phyloP scores from a whole-genome alignment of 2,888 invertebrate species.

The Busseola fusca region DNA sequence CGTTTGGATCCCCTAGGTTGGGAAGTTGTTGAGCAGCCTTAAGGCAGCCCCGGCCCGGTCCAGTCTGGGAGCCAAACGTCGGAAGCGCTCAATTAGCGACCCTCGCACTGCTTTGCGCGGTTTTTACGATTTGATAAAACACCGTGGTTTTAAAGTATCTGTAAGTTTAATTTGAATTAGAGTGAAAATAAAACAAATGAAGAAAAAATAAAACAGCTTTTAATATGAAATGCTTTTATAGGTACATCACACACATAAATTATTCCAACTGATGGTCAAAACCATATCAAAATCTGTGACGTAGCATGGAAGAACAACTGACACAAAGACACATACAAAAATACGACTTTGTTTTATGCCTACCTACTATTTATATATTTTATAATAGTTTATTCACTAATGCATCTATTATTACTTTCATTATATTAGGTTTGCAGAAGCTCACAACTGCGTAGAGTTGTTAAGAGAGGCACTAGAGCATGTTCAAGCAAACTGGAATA shows the following conservation, averaged over 20 bases:
- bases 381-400: slow-evolving; percentile 32
- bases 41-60: too few species aligned
- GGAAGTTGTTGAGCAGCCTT: too few species aligned
- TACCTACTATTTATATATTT: background rate
- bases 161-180: background rate
- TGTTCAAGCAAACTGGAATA: slow-evolving; percentile 95
- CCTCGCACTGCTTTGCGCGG: too few species aligned
- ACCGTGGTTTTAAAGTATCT: slow-evolving; percentile 2
- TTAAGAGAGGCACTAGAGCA: slow-evolving; percentile 93
- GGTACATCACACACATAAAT: background rate
- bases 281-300: background rate
- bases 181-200: too few species aligned
- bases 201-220: too few species aligned
- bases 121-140: background rate
- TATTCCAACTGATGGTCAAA: background rate
- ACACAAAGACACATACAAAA: background rate
- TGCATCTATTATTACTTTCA: slow-evolving; percentile 49
- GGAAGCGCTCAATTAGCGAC: too few species aligned
- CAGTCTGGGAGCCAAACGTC: too few species aligned
- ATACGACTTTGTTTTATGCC: background rate
- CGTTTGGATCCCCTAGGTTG: too few species aligned
- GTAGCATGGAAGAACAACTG: background rate
- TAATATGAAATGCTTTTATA: too few species aligned
- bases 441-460: slow-evolving; percentile 94
- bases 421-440: slow-evolving; percentile 93